These are phyloP conservation scores for Phymatocera aterrima DNA, from an alignment of 2,888 invertebrate genomes.

Conservation along the genomic window DNA sequence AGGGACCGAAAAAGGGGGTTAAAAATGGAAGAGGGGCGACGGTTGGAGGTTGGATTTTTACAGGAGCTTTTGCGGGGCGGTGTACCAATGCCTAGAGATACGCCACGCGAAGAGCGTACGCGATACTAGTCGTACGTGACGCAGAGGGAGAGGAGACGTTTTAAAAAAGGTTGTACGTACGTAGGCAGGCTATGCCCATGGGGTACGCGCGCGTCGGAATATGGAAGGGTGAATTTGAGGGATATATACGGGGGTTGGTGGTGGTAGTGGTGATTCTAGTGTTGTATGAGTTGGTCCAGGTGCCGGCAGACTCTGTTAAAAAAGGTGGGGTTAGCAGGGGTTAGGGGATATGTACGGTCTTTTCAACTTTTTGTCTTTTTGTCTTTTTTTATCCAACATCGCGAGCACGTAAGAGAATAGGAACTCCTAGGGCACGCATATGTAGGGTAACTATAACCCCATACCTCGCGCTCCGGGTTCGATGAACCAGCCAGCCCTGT, in stretches of 20 bases:
- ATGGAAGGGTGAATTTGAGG: constrained; percentile 39
- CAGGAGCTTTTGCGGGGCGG: background rate
- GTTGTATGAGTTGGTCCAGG: constrained; percentile 35
- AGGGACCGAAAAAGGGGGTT: constrained; percentile 48
- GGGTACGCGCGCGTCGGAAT: background rate
- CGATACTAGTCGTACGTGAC: background rate
- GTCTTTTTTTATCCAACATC: constrained; percentile 26
- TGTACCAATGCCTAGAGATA: background rate
- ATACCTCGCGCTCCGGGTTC: background rate
- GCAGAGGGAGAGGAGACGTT: constrained; percentile 25
- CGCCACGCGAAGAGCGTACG: background rate
- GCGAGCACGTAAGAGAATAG: constrained; percentile 34
- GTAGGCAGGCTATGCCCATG: background rate
- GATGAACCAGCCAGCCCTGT: background rate
- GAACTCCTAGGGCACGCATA: constrained; percentile 32
- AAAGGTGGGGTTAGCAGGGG: constrained; percentile 44
- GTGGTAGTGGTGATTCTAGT: constrained; percentile 7
- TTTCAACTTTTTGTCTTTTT: constrained; percentile 42
- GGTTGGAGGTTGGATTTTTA: constrained; percentile 30
- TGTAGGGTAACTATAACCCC: constrained; percentile 38
- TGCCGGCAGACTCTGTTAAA: constrained; percentile 38
- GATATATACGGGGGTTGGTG: background rate
- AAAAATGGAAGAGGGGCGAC: constrained; percentile 51
- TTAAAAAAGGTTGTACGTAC: constrained; percentile 28
- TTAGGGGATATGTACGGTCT: constrained; percentile 33